Base-by-base conservation (phyloP, 1,140 invertebrate genomes). In the Polypedilum pembai region DNA sequence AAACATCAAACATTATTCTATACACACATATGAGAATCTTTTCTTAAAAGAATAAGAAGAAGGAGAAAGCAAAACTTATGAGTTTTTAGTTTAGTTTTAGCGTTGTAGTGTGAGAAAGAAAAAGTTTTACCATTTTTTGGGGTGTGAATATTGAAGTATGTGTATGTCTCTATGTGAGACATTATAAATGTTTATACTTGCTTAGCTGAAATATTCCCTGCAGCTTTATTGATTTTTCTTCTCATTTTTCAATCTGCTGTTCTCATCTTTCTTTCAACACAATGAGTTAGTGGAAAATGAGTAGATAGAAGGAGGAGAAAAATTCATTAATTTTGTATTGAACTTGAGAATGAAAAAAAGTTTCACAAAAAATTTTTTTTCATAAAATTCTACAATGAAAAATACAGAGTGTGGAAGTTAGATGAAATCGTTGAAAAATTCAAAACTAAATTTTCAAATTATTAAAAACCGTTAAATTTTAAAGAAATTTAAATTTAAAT, bases 1-100 rank as follows among this genome's bases (percentile, higher is more conserved):
- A 56, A 56, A 56, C n/a, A 56, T 56, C 45, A 56, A 56, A 56
- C 45, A 56, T 56, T 56, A 56, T 56, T 56, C 45, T n/a, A n/a
- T n/a, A 56, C n/a, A 56, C 45, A 56, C 45, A n/a, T 56, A n/a
- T 56, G 45, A n/a, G 45, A 56, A 56, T n/a, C n/a, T 56, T 15
- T 56, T 12, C 45, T n/a, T 56, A 12, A 56, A 15, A n/a, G n/a
- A 12, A 56, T 12, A 12, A 56, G 3, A 15, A 12, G 3, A 56
- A 56, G 45, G 3, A 56, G 10, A 15, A 56, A 56, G 4, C 4
- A 33, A 33, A 33, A 33, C 24, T 33, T 33, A 33, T 33, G 24
- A 33, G 24, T 33, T 33, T 33, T 33, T 33, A 33, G 5, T 33
- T 33, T 33, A 33, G 24, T 33, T 33, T 33, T 33, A 5, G 24